These are phyloP conservation scores for Theocolax elegans DNA, from an alignment of 1,140 invertebrate genomes.

Conservation along the genomic window DNA sequence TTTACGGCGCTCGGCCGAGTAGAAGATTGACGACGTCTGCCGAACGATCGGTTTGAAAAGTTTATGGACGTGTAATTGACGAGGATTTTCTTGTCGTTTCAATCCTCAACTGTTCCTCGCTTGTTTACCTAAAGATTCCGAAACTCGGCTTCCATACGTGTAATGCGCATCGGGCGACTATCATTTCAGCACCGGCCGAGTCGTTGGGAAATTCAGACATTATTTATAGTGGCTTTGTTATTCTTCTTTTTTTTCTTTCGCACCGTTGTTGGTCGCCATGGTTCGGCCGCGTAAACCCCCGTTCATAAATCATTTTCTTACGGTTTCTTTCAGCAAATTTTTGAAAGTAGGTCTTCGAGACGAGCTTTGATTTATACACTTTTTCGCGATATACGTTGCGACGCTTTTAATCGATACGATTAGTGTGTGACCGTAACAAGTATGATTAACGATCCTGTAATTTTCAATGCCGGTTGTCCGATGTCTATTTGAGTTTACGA, in stretches of 20 bases:
- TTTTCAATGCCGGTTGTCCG: too few species aligned
- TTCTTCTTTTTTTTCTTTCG: constrained; percentile 2
- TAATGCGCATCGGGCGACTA: constrained; percentile 1
- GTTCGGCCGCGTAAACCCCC: constrained; percentile 5
- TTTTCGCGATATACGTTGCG: constrained; percentile 18
- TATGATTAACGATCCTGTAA: constrained; percentile 1
- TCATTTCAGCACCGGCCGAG: background rate
- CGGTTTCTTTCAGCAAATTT: constrained; percentile 23
- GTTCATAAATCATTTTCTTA: constrained; percentile 17
- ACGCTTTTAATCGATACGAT: background rate
- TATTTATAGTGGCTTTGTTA: constrained; percentile 11
- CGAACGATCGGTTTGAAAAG: constrained; percentile 15
- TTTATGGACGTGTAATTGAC: constrained; percentile 27
- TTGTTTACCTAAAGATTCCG: constrained; percentile 7
- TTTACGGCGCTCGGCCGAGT: constrained; percentile 8
- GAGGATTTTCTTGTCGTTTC: constrained; percentile 3
- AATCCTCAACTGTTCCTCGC: background rate
- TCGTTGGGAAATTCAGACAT: constrained; percentile 1
- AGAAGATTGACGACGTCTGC: constrained; percentile 16
- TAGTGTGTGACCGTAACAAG: background rate
- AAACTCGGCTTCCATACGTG: too few species aligned
- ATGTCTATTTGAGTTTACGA: too few species aligned
- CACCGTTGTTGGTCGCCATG: background rate
- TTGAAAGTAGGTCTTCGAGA: constrained; percentile 13
- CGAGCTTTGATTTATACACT: constrained; percentile 27